Conservation (phyloP, 1,140 invertebrate species). For the Zaprionus ornatus region DNA sequence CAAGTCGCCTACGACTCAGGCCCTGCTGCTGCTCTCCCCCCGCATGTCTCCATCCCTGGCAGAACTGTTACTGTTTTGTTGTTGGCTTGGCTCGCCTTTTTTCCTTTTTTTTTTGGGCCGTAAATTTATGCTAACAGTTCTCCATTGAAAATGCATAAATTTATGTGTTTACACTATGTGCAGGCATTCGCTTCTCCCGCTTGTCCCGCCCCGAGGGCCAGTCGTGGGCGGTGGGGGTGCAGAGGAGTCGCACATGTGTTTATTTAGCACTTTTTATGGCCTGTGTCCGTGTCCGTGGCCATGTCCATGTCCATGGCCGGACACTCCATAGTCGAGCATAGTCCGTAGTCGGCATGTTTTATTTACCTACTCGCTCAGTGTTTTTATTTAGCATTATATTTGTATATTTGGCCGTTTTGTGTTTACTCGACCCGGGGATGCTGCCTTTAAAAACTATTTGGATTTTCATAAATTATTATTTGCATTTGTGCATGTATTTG, state of each 20-base stretch:
- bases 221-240: neutral
- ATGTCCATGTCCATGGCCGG: conserved; percentile 1
- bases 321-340: conserved; percentile 11
- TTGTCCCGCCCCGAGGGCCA: conserved; percentile 34
- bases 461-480: conserved; percentile 80
- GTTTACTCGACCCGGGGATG: conserved; percentile 36
- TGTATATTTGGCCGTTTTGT: conserved; percentile 47
- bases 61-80: conserved; percentile 36
- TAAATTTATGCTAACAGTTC: conserved; percentile 83
- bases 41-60: no score
- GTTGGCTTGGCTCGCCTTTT: conserved; percentile 8
- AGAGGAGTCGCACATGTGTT: conserved; percentile 67
- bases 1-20: conserved; percentile 21
- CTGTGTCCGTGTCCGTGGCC: conserved; percentile 27
- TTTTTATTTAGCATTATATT: conserved; percentile 52
- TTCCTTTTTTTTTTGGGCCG: conserved; percentile 57
- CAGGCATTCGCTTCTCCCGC: conserved; percentile 74
- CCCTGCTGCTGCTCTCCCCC: neutral
- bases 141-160: conserved; percentile 83
- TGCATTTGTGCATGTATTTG: conserved; percentile 36
- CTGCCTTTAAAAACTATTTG: conserved; percentile 60
- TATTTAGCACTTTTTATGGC: conserved; percentile 81
- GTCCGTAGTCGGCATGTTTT: conserved; percentile 55
- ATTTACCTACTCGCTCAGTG: conserved; percentile 60
- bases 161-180: conserved; percentile 82